A percentile compares a stretch with the other conserved stretches of the same genome.
Evolutionary conservation across 2,113 vertebrate genomes (phyloP).

Genomic region (Tylochromis polylepis): DNA sequence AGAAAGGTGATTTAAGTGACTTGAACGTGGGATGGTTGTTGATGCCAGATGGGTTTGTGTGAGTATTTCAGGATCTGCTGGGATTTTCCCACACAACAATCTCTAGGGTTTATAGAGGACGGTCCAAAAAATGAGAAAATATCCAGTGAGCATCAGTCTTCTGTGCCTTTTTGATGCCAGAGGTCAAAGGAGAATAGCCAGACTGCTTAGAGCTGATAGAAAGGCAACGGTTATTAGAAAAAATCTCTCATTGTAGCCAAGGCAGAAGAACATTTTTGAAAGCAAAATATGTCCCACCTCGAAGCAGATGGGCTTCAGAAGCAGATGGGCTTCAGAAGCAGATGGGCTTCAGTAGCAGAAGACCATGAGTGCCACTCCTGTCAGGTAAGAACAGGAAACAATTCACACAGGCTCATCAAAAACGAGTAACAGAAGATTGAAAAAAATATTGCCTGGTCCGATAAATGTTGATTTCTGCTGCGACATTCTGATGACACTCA

Average conservation of each 20-base stretch:
- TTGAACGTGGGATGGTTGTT: neutral
- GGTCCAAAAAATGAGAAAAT: neutral
- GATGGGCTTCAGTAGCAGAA: neutral
- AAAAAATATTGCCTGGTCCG: neutral
- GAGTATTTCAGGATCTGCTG: neutral
- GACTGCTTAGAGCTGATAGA: neutral
- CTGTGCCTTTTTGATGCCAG: neutral
- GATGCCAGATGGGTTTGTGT: neutral
- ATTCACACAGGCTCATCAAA: neutral
- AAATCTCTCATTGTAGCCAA: neutral
- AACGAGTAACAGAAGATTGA: neutral
- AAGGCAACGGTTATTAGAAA: neutral
- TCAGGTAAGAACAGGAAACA: neutral
- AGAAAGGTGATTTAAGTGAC: neutral
- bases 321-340: neutral
- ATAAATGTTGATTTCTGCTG: neutral
- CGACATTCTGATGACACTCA: neutral
- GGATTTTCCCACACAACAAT: neutral
- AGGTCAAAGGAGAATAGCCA: neutral
- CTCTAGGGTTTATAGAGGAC: neutral
- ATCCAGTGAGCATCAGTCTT: neutral
- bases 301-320: neutral
- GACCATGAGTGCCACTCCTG: neutral
- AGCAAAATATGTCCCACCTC: accelerated
- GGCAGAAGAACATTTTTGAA: neutral